Percentiles rank a stretch among this genome's conserved stretches.
These are phyloP conservation scores for Edolisoma coerulescens DNA, from an alignment of 2,113 vertebrate species.

Conservation along the genomic window DNA sequence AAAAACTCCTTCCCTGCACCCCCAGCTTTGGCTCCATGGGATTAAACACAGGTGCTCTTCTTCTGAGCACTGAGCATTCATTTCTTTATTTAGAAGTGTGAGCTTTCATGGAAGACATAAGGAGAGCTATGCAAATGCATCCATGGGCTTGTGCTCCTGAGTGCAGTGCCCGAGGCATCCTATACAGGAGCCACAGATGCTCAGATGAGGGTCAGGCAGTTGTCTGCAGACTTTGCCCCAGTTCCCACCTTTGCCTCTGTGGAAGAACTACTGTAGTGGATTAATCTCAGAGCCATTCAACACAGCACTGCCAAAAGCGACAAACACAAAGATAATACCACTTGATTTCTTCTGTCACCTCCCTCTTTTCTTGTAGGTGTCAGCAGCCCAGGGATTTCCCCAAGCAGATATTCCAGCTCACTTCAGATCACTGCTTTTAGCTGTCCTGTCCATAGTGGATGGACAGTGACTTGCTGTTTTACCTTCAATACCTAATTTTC, in stretches of 20 bases:
- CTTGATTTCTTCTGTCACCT: neutral
- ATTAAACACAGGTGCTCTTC: neutral
- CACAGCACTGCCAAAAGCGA: neutral
- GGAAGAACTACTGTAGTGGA: neutral
- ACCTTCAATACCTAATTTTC: neutral
- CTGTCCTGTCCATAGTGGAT: neutral
- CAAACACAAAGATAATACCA: neutral
- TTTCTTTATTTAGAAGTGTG: neutral
- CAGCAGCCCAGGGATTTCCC: neutral
- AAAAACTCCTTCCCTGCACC: neutral
- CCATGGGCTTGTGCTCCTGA: neutral
- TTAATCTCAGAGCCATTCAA: neutral
- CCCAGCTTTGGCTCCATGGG: neutral
- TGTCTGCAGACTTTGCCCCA: neutral
- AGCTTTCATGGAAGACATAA: neutral
- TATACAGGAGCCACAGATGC: neutral
- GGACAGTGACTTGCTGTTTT: neutral
- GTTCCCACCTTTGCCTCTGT: accelerated
- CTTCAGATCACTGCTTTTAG: neutral
- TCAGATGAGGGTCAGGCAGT: neutral
- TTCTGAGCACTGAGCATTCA: neutral
- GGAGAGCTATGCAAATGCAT: neutral
- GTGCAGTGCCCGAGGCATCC: neutral
- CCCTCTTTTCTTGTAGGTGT: neutral
- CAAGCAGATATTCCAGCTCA: neutral